Evolutionary conservation across 1,140 invertebrate genomes (phyloP).

Genomic region (Aphelinus atriplicis): DNA sequence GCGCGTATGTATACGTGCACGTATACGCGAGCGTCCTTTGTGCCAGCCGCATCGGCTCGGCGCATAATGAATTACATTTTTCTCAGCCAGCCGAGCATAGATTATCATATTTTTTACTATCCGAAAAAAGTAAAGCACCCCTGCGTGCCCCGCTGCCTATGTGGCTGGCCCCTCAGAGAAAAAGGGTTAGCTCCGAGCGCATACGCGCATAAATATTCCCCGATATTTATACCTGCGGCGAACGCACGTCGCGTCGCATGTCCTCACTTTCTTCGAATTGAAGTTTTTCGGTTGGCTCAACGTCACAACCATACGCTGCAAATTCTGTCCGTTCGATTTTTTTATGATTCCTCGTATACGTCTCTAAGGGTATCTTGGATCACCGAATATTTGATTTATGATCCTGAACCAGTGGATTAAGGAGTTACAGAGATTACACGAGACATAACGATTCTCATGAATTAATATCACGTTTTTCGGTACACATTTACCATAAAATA

Average conservation of each 20-base stretch:
- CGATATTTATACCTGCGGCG: slow-evolving; percentile 44
- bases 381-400: too few relatives aligned
- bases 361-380: too few relatives aligned
- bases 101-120: slow-evolving; percentile 66
- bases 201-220: slow-evolving; percentile 51
- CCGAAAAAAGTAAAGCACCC: slow-evolving; percentile 57
- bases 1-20: background rate
- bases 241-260: background rate
- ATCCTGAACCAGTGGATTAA: too few relatives aligned
- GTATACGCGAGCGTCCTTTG: slow-evolving; percentile 40
- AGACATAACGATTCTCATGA: too few relatives aligned
- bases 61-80: slow-evolving; percentile 66
- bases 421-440: too few relatives aligned
- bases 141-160: slow-evolving; percentile 44
- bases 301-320: too few relatives aligned
- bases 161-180: slow-evolving; percentile 47
- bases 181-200: slow-evolving; percentile 46
- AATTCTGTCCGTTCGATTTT: too few relatives aligned
- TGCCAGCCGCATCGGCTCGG: slow-evolving; percentile 35
- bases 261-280: too few relatives aligned
- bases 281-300: too few relatives aligned
- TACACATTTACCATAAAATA: too few relatives aligned
- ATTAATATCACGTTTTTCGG: too few relatives aligned
- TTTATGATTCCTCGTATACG: too few relatives aligned
- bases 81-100: slow-evolving; percentile 65